Evolutionary conservation across 2,797 vertebrate genomes (phyloP).

Genomic region (Gymnodraco acuticeps): DNA sequence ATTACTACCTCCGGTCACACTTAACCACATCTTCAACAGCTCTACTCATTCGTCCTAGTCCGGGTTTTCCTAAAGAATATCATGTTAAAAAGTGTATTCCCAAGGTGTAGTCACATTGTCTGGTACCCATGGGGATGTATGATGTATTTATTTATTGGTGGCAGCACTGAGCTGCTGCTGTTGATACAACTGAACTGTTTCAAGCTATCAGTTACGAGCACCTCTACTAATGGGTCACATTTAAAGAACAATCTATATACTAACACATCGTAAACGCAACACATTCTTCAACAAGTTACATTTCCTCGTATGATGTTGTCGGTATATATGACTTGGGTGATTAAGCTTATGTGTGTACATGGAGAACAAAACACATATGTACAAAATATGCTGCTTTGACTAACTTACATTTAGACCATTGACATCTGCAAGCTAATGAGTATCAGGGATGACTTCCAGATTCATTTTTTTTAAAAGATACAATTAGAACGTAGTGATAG

Average conservation of each 20-base stretch:
- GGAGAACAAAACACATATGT: constrained; percentile 27
- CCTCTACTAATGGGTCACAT: constrained; percentile 53
- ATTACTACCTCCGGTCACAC: constrained; percentile 79
- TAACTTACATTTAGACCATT: constrained; percentile 50
- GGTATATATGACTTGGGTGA: constrained; percentile 37
- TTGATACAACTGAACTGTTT: constrained; percentile 58
- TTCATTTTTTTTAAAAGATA: not conserved
- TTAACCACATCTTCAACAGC: constrained; percentile 47
- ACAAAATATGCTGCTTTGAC: constrained; percentile 67
- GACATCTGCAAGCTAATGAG: constrained; percentile 35
- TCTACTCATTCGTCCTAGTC: constrained; percentile 35
- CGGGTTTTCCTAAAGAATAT: constrained; percentile 53
- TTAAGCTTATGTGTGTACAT: constrained; percentile 59
- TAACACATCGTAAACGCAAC: constrained; percentile 47
- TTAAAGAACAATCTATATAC: constrained; percentile 50
- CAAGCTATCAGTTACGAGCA: constrained; percentile 65
- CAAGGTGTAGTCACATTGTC: constrained; percentile 54
- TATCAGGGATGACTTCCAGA: constrained; percentile 53
- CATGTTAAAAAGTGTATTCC: constrained; percentile 46
- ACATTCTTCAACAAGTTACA: constrained; percentile 41
- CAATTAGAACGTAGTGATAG: no score
- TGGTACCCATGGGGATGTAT: constrained; percentile 64
- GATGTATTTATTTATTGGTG: constrained; percentile 86
- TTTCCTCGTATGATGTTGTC: constrained; percentile 42
- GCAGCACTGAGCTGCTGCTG: constrained; percentile 59